Percentiles rank a stretch among this genome's conserved stretches.
phyloP scores from a whole-genome alignment of 2,113 vertebrate species.

The Callospermophilus lateralis region DNA sequence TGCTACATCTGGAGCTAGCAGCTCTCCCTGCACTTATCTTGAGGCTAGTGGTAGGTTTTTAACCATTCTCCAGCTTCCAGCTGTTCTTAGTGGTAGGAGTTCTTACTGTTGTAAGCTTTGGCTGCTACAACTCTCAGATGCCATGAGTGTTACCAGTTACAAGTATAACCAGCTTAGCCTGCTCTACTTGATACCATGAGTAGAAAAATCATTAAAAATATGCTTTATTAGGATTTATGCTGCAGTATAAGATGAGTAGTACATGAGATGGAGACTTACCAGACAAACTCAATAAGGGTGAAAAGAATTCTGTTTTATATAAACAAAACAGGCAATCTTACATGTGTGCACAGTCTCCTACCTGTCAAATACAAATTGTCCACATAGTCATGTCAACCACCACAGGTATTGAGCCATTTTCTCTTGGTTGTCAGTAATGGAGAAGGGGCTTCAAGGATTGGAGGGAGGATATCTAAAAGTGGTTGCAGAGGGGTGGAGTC shows the following conservation, averaged over 20 bases:
- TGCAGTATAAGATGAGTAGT: background rate
- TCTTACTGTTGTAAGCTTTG: background rate
- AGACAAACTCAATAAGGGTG: background rate
- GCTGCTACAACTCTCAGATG: background rate
- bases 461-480: background rate
- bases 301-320: background rate
- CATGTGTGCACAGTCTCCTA: background rate
- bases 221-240: background rate
- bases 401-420: background rate
- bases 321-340: background rate
- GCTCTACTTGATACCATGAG: background rate
- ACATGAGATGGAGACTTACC: background rate
- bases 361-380: background rate
- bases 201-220: background rate
- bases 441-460: background rate
- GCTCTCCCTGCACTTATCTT: background rate
- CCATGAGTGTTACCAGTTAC: background rate
- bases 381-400: background rate
- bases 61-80: background rate
- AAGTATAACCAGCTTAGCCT: background rate
- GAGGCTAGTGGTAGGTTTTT: too few species aligned
- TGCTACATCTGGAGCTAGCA: background rate
- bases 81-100: background rate
- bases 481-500: background rate
- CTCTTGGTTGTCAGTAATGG: background rate